These are phyloP conservation scores for Thereva nobilitata DNA, from an alignment of 2,888 invertebrate genomes.

Conservation along the genomic window DNA sequence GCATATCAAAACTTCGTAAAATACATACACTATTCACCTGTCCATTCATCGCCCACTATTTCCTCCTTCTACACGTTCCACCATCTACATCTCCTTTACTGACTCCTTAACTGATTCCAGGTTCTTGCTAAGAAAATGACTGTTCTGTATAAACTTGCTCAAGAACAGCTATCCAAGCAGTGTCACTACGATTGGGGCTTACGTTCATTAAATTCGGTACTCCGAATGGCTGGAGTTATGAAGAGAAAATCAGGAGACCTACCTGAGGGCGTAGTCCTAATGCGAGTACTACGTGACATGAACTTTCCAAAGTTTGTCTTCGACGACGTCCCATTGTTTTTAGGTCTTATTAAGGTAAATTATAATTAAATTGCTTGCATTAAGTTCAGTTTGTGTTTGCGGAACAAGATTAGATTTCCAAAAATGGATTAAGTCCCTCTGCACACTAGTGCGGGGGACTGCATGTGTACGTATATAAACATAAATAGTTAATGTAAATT, in stretches of 20 bases:
- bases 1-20: neutral
- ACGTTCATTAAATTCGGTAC: constrained; percentile 85
- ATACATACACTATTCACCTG: too few relatives aligned
- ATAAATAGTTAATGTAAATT: constrained; percentile 2
- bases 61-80: constrained; percentile 11
- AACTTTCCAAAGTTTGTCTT: constrained; percentile 91
- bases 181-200: constrained; percentile 94
- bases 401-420: constrained; percentile 4
- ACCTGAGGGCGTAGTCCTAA: constrained; percentile 83
- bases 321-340: constrained; percentile 87
- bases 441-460: neutral
- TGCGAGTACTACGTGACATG: constrained; percentile 91
- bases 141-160: constrained; percentile 82
- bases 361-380: constrained; percentile 25
- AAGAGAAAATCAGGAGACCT: constrained; percentile 78
- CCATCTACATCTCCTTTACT: constrained; percentile 1
- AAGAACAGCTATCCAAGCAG: constrained; percentile 88
- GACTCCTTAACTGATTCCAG: constrained; percentile 48
- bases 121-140: constrained; percentile 92
- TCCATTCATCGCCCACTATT: neutral
- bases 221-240: constrained; percentile 89
- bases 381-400: constrained; percentile 18
- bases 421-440: constrained; percentile 6
- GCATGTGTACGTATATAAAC: neutral
- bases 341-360: constrained; percentile 74